phyloP scores from a whole-genome alignment of 2,113 vertebrate genomes.

The Lonchura striata region DNA sequence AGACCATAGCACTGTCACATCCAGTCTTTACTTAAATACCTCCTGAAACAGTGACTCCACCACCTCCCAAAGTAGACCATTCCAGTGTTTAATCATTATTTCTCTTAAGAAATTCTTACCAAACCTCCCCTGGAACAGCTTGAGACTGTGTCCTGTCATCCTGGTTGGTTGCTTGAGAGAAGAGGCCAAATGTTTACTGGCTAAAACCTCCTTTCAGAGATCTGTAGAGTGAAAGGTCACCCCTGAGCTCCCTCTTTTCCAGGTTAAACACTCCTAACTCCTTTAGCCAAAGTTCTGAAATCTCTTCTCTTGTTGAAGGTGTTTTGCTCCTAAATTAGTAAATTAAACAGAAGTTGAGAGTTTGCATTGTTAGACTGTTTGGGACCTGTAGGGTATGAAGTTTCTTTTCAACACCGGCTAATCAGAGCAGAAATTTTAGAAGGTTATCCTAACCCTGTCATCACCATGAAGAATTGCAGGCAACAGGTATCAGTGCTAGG shows the following conservation, averaged over 20 bases:
- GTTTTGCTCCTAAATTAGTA: neutral
- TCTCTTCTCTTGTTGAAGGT: neutral
- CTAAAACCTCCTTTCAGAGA: neutral
- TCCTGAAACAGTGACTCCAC: neutral
- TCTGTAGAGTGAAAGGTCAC: neutral
- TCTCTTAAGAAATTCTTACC: neutral
- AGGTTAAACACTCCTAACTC: neutral
- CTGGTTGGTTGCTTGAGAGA: neutral
- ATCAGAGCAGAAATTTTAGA: neutral
- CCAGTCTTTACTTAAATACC: neutral
- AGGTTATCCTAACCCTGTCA: neutral
- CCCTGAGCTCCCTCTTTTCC: neutral
- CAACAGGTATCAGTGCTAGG: neutral
- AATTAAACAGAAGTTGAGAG: neutral
- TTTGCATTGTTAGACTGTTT: neutral
- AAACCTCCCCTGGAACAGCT: neutral
- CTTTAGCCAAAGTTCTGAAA: neutral
- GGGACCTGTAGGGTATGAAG: neutral
- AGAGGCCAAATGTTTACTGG: neutral
- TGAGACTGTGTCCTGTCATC: neutral
- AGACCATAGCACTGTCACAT: no score
- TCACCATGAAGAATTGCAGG: neutral
- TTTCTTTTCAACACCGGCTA: neutral
- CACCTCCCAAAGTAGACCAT: neutral
- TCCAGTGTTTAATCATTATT: neutral